Evolutionary conservation across 1,140 invertebrate species (phyloP).

Genomic region (Agrilus planipennis): DNA sequence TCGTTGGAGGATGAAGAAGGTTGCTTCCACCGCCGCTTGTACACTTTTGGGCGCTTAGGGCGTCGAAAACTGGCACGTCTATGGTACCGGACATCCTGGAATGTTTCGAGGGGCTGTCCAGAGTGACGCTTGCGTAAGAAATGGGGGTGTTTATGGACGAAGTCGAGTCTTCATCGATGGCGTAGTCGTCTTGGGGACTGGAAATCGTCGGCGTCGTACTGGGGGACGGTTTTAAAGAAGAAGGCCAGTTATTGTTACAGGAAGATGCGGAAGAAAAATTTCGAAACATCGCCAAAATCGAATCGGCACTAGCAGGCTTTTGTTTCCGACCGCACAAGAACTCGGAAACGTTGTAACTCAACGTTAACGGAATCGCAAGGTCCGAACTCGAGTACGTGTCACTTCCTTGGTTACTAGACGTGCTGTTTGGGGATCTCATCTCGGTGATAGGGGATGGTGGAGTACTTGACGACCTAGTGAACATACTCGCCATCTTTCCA

Average conservation of each 20-base stretch:
- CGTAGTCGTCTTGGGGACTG: slow-evolving; percentile 54
- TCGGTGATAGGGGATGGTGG: slow-evolving; percentile 40
- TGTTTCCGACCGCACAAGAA: slow-evolving; percentile 24
- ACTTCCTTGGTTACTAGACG: slow-evolving; percentile 54
- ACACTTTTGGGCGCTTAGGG: slow-evolving; percentile 47
- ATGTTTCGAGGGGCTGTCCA: slow-evolving; percentile 43
- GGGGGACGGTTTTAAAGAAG: slow-evolving; percentile 43
- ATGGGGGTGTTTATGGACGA: slow-evolving; percentile 46
- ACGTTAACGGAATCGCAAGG: slow-evolving; percentile 35
- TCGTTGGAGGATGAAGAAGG: slow-evolving; percentile 51
- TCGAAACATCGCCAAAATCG: slow-evolving; percentile 60
- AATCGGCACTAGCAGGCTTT: slow-evolving; percentile 59
- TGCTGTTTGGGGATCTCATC: slow-evolving; percentile 46
- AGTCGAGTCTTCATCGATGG: slow-evolving; percentile 49
- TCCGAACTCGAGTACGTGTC: slow-evolving; percentile 56
- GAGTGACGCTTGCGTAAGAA: slow-evolving; percentile 37
- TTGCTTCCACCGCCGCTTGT: slow-evolving; percentile 37
- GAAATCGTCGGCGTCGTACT: slow-evolving; percentile 51
- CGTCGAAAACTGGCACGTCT: slow-evolving; percentile 53
- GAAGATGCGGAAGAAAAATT: slow-evolving; percentile 49
- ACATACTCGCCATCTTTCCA: slow-evolving; percentile 24
- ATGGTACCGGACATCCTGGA: slow-evolving; percentile 32
- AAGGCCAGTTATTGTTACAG: slow-evolving; percentile 38
- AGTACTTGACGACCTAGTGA: slow-evolving; percentile 38
- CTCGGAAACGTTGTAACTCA: slow-evolving; percentile 32